phyloP scores from a whole-genome alignment of 2,797 vertebrate species.

The Centroberyx gerrardi region DNA sequence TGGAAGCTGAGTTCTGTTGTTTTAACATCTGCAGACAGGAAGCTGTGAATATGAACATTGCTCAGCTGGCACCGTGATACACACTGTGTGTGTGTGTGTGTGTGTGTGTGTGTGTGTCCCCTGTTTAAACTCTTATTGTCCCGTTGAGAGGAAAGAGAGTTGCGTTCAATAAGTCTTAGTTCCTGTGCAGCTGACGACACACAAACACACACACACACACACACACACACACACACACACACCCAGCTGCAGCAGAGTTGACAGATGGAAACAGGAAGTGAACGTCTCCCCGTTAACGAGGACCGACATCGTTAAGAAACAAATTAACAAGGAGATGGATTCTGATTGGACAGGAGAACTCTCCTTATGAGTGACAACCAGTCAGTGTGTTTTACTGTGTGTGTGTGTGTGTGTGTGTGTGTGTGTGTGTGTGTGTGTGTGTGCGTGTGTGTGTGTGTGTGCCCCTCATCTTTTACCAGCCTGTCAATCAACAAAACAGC shows the following conservation, averaged over 20 bases:
- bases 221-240: too few relatives aligned
- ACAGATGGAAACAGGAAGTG: too few relatives aligned
- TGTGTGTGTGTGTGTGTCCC: slow-evolving; percentile 37
- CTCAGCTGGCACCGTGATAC: slow-evolving; percentile 32
- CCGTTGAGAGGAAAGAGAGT: slow-evolving; percentile 49
- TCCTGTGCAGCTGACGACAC: slow-evolving; percentile 68
- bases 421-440: slow-evolving; percentile 29
- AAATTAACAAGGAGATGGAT: too few relatives aligned
- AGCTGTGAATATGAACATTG: slow-evolving; percentile 37
- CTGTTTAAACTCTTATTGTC: slow-evolving; percentile 67
- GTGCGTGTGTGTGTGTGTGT: slow-evolving; percentile 30
- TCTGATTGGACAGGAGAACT: too few relatives aligned
- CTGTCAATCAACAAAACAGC: too few relatives aligned
- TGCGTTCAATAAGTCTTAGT: slow-evolving; percentile 54
- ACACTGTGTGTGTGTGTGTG: slow-evolving; percentile 4
- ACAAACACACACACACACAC: slow-evolving; percentile 55
- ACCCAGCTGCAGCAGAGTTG: too few relatives aligned
- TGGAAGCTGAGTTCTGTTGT: slow-evolving; percentile 28
- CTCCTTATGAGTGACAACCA: too few relatives aligned
- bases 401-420: too few relatives aligned
- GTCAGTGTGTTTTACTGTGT: too few relatives aligned
- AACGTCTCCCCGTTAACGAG: too few relatives aligned
- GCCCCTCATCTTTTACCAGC: neutral
- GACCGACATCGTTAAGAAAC: too few relatives aligned
- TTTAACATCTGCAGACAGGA: slow-evolving; percentile 60